A percentile compares a stretch with the other conserved stretches of the same genome.
Evolutionary conservation across 2,797 vertebrate species (phyloP).

Genomic region (Neosalanx taihuensis): DNA sequence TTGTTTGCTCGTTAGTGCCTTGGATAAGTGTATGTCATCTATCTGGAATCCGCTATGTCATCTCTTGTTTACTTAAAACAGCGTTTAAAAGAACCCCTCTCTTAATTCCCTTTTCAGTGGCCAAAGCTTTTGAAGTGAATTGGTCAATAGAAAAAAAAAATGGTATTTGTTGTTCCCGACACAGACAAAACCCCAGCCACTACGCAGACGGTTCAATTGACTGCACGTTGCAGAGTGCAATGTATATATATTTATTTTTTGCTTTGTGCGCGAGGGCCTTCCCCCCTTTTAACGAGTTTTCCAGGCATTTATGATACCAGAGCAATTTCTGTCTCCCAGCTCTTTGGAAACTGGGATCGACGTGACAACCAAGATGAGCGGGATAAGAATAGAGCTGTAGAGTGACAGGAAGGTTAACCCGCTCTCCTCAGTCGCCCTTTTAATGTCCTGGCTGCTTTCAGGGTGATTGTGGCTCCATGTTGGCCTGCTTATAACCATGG

Average conservation of each 20-base stretch:
- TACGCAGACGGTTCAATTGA: neutral
- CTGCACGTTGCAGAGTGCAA: neutral
- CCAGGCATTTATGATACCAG: conserved; percentile 13
- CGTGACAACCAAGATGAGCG: neutral
- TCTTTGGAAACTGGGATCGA: conserved; percentile 14
- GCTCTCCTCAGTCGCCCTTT: neutral
- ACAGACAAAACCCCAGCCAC: neutral
- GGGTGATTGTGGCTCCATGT: neutral
- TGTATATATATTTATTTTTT: neutral
- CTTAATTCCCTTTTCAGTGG: neutral
- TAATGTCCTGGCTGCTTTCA: neutral
- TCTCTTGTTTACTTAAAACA: conserved; percentile 30
- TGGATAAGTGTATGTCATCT: neutral
- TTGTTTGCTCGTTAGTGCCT: conserved; percentile 12
- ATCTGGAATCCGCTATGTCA: neutral
- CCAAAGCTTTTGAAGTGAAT: conserved; percentile 6
- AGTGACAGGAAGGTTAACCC: conserved; percentile 2
- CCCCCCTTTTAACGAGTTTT: conserved; percentile 24
- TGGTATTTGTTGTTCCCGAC: neutral
- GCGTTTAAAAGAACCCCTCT: conserved; percentile 1
- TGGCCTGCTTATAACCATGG: neutral
- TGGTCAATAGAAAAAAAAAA: neutral
- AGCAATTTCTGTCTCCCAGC: neutral
- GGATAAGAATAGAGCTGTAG: neutral
- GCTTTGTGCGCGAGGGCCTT: neutral